These are phyloP conservation scores for Remorina albescens DNA, from an alignment of 2,797 vertebrate species.

Conservation along the genomic window DNA sequence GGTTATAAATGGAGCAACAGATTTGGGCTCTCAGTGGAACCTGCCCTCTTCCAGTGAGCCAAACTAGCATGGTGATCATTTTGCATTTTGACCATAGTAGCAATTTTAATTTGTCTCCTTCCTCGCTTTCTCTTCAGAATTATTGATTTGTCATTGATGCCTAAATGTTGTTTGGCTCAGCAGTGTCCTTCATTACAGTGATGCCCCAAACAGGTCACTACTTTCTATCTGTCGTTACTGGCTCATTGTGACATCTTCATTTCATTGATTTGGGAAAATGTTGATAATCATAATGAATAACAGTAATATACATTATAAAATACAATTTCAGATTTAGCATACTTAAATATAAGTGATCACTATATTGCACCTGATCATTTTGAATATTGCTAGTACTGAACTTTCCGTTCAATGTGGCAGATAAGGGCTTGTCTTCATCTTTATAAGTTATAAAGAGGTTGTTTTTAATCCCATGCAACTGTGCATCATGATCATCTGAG, in stretches of 20 bases:
- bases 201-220: slow-evolving; percentile 19
- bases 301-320: too few species aligned
- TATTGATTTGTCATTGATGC: slow-evolving; percentile 55
- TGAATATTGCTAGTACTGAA: background rate
- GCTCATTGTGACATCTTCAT: background rate
- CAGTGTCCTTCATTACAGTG: slow-evolving; percentile 48
- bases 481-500: background rate
- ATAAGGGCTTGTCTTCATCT: background rate
- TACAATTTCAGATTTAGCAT: background rate
- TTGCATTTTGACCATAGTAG: slow-evolving; percentile 27
- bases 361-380: background rate
- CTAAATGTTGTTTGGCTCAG: slow-evolving; percentile 49
- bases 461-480: slow-evolving; percentile 12
- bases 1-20: background rate
- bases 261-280: background rate
- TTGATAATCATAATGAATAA: too few species aligned
- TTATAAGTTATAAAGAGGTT: slow-evolving; percentile 30
- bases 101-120: slow-evolving; percentile 41
- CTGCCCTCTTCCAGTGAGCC: slow-evolving; percentile 13
- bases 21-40: slow-evolving; percentile 28
- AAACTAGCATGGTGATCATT: slow-evolving; percentile 17
- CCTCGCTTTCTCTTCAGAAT: slow-evolving; percentile 30
- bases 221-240: slow-evolving; percentile 13
- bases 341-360: background rate
- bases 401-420: slow-evolving; percentile 7